Percentiles rank a stretch among this genome's conserved stretches.
phyloP scores from a whole-genome alignment of 2,113 vertebrate genomes.

The Oenanthe oenanthe region DNA sequence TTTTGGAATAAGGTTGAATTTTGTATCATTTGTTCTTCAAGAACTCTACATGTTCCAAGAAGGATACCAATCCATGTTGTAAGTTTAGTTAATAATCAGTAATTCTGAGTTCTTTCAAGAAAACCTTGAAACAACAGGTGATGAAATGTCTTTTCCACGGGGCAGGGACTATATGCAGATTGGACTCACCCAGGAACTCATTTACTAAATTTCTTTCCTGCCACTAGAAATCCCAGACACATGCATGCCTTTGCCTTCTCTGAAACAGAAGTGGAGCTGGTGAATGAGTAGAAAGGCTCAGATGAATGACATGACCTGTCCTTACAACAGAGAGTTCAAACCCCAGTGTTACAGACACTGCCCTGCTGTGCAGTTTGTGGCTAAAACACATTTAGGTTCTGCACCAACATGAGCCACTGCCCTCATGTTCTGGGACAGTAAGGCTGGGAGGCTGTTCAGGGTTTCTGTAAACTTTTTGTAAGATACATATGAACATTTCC shows the following conservation, averaged over 20 bases:
- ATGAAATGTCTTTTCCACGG: neutral
- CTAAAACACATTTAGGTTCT: neutral
- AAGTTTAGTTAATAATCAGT: neutral
- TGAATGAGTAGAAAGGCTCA: neutral
- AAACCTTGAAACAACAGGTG: neutral
- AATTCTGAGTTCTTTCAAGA: neutral
- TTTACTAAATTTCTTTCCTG: neutral
- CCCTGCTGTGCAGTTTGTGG: neutral
- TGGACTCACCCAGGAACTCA: neutral
- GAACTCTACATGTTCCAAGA: neutral
- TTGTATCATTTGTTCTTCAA: neutral
- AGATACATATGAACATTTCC: neutral
- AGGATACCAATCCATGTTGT: neutral
- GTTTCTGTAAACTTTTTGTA: neutral
- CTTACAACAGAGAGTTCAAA: neutral
- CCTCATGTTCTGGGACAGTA: neutral
- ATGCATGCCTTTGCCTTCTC: neutral
- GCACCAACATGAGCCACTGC: neutral
- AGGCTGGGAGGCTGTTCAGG: neutral
- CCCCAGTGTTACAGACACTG: rapidly evolving
- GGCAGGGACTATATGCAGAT: neutral
- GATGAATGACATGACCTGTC: neutral
- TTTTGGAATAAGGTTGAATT: neutral
- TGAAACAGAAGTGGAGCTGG: neutral
- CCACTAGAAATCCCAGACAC: neutral